Conservation (phyloP, 2,797 vertebrate genomes). For the Crax fasciolata region DNA sequence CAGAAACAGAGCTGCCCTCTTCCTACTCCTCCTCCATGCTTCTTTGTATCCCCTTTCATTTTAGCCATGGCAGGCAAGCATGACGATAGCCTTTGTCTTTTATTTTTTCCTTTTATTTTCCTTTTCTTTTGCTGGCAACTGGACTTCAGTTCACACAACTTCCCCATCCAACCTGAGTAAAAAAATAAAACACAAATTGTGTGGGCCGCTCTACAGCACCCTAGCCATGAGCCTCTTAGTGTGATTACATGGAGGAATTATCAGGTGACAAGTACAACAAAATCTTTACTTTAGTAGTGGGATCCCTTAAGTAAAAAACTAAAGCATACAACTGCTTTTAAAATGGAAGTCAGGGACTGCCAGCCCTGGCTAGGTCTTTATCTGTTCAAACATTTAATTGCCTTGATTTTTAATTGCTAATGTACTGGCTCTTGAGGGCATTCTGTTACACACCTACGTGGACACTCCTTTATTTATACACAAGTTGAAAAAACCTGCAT, state of each 20-base stretch:
- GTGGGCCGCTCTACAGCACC: not conserved
- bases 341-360: not conserved
- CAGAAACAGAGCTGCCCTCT: not conserved
- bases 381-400: not conserved
- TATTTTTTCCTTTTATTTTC: not conserved
- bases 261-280: not conserved
- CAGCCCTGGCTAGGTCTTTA: not conserved
- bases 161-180: not conserved
- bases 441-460: conserved; percentile 32
- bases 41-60: not conserved
- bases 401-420: conserved; percentile 42
- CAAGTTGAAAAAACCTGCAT: conserved; percentile 43
- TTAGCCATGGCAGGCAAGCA: not conserved
- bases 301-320: not conserved
- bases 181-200: not conserved
- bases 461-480: conserved; percentile 75
- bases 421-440: conserved; percentile 13
- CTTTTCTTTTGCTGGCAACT: not conserved
- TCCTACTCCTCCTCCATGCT: not conserved
- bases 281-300: not conserved
- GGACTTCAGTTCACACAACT: not conserved
- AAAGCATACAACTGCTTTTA: not conserved
- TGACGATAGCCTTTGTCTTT: not conserved
- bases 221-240: not conserved
- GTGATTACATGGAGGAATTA: not conserved